Evolutionary conservation across 2,888 invertebrate genomes (phyloP), one percentile per base, ranked within the genome.

Genomic region (Helobdella robusta): DNA sequence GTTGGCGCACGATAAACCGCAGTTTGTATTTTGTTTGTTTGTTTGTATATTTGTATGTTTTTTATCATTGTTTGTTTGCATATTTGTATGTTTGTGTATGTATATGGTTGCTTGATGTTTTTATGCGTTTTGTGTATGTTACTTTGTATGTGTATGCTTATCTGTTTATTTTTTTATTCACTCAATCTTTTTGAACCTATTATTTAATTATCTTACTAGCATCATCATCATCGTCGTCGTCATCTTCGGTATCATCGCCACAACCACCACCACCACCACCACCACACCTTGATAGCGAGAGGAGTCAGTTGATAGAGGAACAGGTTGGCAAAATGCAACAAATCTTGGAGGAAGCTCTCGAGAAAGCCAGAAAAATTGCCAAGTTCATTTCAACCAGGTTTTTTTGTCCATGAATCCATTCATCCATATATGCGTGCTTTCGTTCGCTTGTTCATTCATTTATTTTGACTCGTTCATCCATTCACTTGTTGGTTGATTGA

Each of bases 331-430:
- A 44, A 5, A 4, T 62, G n/a, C 62, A 62, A 28, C 30, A 40
- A 15, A 5, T 62, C n/a, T 34, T 62, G 8, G 62, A 62, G n/a
- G 62, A 62, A 46, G 32, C 46, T 18, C 46, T 62, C 5, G 62
- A 48, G n/a, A 62, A 62, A 28, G 30, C 62, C 8, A 8, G 28
- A 8, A 62, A 32, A 25, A 48, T 62, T n/a, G 44, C 50, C 8
- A 46, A 50, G 44, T 62, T 62, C 50, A 62, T 62, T 34, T 30
- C 50, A 4, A 35, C 46, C 23, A 62, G 62, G 62, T 62, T n/a
- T n/a, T n/a, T n/a, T n/a, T n/a, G n/a, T n/a, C n/a, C n/a, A n/a
- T n/a, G n/a, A n/a, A n/a, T n/a, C n/a, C n/a, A n/a, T n/a, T n/a
- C n/a, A n/a, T n/a, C n/a, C n/a, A n/a, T n/a, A n/a, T n/a, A n/a